A percentile compares a stretch with the other conserved stretches of the same genome.
Evolutionary conservation across 2,113 vertebrate genomes (phyloP).

Genomic region (Kryptolebias marmoratus): DNA sequence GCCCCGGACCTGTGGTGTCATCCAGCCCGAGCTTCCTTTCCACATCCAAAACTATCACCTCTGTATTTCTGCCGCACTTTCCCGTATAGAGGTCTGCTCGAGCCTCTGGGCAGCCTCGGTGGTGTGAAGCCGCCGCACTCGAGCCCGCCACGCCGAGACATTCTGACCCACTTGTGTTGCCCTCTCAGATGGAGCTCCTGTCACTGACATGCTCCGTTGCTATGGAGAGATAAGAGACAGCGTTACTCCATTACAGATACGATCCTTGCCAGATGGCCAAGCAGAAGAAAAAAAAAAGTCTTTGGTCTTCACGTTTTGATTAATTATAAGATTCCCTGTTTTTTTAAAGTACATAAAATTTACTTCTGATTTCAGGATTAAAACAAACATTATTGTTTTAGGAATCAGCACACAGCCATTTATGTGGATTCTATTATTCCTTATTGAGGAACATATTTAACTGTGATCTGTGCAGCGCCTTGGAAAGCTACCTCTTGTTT

Average conservation of each 20-base stretch:
- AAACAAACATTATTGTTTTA: no score
- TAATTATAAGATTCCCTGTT: no score
- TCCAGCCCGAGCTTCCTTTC: conserved; percentile 8
- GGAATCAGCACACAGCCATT: no score
- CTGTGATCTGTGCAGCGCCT: no score
- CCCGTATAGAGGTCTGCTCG: background rate
- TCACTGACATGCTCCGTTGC: conserved; percentile 45
- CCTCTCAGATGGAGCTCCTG: conserved; percentile 43
- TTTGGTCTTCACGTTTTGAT: no score
- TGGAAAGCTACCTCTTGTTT: no score
- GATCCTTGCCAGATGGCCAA: no score
- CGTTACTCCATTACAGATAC: background rate
- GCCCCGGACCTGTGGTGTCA: background rate
- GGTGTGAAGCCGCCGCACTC: conserved; percentile 25
- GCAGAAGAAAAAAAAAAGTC: no score
- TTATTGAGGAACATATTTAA: no score
- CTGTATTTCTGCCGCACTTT: background rate
- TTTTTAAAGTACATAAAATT: no score
- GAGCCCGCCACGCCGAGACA: conserved; percentile 24
- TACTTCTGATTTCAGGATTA: no score
- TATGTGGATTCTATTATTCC: no score
- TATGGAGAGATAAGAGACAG: conserved; percentile 48
- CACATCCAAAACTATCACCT: background rate
- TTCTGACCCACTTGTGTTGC: conserved; percentile 56
- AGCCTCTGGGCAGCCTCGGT: background rate